Evolutionary conservation across 2,888 invertebrate genomes (phyloP), one percentile per base, ranked within the genome.

Genomic region (Netelia inedita): DNA sequence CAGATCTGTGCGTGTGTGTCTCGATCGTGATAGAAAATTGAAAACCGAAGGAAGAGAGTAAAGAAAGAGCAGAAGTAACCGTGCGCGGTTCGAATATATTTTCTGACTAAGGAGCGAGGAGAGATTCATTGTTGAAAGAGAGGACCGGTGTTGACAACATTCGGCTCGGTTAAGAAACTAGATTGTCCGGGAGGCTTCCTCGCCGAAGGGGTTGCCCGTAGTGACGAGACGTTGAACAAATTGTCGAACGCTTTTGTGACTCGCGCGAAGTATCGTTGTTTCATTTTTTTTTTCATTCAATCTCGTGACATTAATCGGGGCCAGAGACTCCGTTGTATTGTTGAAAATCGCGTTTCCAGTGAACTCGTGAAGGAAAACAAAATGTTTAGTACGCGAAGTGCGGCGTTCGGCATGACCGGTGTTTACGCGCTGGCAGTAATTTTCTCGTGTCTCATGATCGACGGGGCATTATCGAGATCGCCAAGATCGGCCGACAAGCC

Each of bases 401-500:
- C 59, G 28, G 63, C 81, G 81, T 75, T 73, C 85, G 82, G 82
- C 68, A 21, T 73, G n/a, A 76, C 85, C 85, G 85, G 85, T 71
- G 28, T 72, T 55, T 85, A 79, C 11, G 79, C 82, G 19, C 69
- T 78, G 9, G 65, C 79, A 10, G 14, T 85, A 61, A 79, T 86
- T 73, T 68, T 88, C 79, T 81, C 87, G 79, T 87, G 83, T 80
- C 74, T 87, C 23, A 73, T 83, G 50, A 82, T 88, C 71, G 87
- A 88, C 81, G 83, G 88, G 72, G 91, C 85, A 69, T 84, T 88
- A 35, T 89, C 91, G 71, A 89, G 90, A 81, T 91, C 90, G 63
- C 81, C 89, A 21, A 88, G 89, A 71, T 88, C 86, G n/a, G 68
- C 85, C n/a, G 82, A 87, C 55, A 85, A 76, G 69, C 55, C 76